phyloP scores from a whole-genome alignment of 2,113 vertebrate genomes.

The Donacobius atricapilla region DNA sequence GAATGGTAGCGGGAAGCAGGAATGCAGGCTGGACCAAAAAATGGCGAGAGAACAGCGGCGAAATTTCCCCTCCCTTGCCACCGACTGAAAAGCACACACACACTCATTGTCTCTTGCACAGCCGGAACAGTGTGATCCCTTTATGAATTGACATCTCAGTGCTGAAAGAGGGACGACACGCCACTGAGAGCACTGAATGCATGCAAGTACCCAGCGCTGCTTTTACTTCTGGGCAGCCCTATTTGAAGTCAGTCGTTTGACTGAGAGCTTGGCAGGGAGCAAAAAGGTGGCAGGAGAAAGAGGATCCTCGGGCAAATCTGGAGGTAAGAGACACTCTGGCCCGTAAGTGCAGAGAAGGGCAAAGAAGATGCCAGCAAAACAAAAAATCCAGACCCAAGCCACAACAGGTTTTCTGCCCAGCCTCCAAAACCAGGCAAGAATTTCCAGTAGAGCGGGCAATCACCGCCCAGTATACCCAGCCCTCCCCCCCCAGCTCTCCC shows the following conservation, averaged over 20 bases:
- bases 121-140: conserved; percentile 47
- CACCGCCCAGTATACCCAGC: background rate
- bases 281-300: background rate
- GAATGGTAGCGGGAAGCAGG: conserved; percentile 15
- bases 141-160: conserved; percentile 50
- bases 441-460: background rate
- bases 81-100: conserved; percentile 30
- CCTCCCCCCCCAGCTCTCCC: background rate
- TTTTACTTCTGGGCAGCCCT: conserved; percentile 34
- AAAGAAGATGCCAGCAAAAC: background rate
- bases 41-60: background rate
- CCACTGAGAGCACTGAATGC: conserved; percentile 13
- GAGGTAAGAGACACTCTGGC: background rate
- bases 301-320: background rate
- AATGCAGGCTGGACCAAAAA: conserved; percentile 32
- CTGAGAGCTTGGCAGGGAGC: background rate
- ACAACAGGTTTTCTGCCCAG: background rate
- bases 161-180: conserved; percentile 37
- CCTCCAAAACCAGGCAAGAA: background rate
- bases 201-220: background rate
- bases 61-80: conserved; percentile 37
- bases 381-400: conserved; percentile 21
- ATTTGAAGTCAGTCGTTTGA: conserved; percentile 12
- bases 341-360: background rate
- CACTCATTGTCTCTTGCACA: conserved; percentile 2